Conservation (phyloP, 1,140 invertebrate species). For the Panonychus citri region DNA sequence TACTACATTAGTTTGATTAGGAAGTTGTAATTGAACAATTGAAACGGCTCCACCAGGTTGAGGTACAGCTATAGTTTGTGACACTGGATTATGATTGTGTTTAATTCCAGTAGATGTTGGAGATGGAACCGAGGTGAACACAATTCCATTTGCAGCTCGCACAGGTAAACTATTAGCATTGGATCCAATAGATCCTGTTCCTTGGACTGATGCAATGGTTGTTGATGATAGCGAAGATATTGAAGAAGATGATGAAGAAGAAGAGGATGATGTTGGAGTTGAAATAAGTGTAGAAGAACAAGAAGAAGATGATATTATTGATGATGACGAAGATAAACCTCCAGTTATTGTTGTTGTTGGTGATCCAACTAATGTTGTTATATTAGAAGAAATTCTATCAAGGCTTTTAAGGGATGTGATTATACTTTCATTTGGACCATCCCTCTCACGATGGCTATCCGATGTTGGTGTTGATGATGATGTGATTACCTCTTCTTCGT, state of each 20-base stretch:
- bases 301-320: too few relatives aligned
- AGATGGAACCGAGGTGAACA: not conserved
- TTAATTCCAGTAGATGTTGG: not conserved
- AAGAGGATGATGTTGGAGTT: not conserved
- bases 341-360: too few relatives aligned
- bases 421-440: too few relatives aligned
- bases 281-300: too few relatives aligned
- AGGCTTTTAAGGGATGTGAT: too few relatives aligned
- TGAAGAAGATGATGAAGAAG: not conserved
- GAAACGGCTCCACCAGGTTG: slow-evolving; percentile 28
- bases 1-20: slow-evolving; percentile 32
- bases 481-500: too few relatives aligned
- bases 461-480: too few relatives aligned
- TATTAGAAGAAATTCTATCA: too few relatives aligned
- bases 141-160: not conserved
- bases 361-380: too few relatives aligned
- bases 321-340: not conserved
- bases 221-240: not conserved
- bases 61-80: slow-evolving; percentile 16
- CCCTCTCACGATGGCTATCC: too few relatives aligned
- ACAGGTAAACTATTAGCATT: not conserved
- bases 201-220: not conserved
- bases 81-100: not conserved
- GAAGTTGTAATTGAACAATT: slow-evolving; percentile 56
- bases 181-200: not conserved